Evolutionary conservation across 2,113 vertebrate species (phyloP).

Genomic region (Osmerus eperlanus): DNA sequence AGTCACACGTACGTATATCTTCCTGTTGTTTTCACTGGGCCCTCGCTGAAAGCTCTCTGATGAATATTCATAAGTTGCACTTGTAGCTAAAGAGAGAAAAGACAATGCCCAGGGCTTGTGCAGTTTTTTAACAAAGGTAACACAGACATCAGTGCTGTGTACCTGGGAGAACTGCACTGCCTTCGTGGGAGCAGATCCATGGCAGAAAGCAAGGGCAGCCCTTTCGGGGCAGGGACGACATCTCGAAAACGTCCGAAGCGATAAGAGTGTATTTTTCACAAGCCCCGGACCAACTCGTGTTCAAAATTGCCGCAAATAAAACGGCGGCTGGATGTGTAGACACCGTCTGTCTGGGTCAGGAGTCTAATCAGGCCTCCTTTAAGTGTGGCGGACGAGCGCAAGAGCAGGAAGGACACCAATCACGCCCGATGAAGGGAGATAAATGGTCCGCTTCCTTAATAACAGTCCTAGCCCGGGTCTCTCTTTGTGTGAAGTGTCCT

Average conservation of each 20-base stretch:
- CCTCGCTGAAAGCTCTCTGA: conserved; percentile 29
- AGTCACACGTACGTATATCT: conserved; percentile 56
- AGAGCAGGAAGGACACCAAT: no score
- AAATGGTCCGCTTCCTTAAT: neutral
- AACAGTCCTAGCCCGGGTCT: neutral
- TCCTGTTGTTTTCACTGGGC: conserved; percentile 32
- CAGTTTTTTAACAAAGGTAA: conserved; percentile 22
- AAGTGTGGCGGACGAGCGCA: no score
- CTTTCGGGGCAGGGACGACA: no score
- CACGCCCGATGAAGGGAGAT: no score
- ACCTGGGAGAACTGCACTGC: neutral
- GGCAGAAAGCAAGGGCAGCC: neutral
- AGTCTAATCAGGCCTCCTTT: no score
- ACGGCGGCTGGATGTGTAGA: no score
- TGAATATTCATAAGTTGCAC: conserved; percentile 54
- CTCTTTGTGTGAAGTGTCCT: neutral
- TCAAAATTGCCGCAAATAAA: no score
- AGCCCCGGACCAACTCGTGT: no score
- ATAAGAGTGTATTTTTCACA: no score
- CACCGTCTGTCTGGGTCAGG: no score
- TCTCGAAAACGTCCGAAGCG: no score
- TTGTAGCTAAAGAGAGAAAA: conserved; percentile 26
- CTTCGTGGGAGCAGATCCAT: neutral
- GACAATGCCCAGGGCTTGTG: conserved; percentile 31
- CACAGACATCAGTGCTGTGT: neutral